Evolutionary conservation across 2,888 invertebrate species (phyloP).

Genomic region (Cylloceria caligata): DNA sequence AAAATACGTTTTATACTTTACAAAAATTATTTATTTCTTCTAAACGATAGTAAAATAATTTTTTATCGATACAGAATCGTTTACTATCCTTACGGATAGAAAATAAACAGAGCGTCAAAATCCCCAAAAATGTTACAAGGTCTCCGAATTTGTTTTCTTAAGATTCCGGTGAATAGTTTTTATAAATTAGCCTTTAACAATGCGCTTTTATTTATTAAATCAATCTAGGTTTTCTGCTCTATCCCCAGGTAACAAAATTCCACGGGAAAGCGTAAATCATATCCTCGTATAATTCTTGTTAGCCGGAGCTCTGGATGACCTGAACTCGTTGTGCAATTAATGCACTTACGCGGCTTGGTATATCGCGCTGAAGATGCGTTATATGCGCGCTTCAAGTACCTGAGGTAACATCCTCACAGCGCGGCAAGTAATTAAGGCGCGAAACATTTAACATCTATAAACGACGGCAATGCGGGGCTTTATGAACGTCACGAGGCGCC

Average conservation of each 20-base stretch:
- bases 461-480: background rate
- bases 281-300: conserved; percentile 40
- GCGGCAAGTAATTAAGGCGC: conserved; percentile 47
- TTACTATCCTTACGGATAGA: too few relatives aligned
- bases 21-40: too few relatives aligned
- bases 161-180: conserved; percentile 9
- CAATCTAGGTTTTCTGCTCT: conserved; percentile 2
- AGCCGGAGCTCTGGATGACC: conserved; percentile 36
- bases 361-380: conserved; percentile 34
- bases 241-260: conserved; percentile 3
- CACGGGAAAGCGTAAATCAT: conserved; percentile 10
- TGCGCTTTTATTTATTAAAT: conserved; percentile 36
- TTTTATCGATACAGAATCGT: too few relatives aligned
- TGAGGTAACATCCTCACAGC: conserved; percentile 29
- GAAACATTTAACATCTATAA: conserved; percentile 34
- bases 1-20: too few relatives aligned
- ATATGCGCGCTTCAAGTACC: conserved; percentile 30
- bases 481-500: conserved; percentile 32
- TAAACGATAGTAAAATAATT: too few relatives aligned
- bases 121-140: too few relatives aligned
- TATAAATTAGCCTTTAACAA: conserved; percentile 22
- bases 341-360: conserved; percentile 24
- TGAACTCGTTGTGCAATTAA: conserved; percentile 59
- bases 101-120: too few relatives aligned
- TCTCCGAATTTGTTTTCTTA: too few relatives aligned